Conservation (phyloP, 1,140 invertebrate species). For the Leptinotarsa undecemlineata region DNA sequence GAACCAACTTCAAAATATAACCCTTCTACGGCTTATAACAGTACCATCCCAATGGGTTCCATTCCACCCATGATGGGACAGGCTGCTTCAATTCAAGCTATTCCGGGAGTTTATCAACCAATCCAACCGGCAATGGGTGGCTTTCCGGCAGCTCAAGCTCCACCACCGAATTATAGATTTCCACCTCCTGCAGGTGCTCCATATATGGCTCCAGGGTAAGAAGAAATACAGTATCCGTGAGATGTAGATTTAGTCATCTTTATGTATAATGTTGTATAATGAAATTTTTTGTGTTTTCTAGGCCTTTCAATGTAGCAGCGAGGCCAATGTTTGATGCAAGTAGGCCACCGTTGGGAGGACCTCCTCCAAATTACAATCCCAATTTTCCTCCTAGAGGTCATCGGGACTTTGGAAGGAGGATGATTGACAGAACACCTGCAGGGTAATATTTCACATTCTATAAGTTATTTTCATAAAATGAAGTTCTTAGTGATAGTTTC, state of each 20-base stretch:
- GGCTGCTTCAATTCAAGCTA: neutral
- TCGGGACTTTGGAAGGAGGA: constrained; percentile 54
- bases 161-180: constrained; percentile 50
- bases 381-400: constrained; percentile 47
- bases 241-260: too few relatives aligned
- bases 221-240: neutral
- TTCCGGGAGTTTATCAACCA: constrained; percentile 31
- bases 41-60: neutral
- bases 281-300: constrained; percentile 16
- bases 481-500: neutral
- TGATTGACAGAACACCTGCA: constrained; percentile 51
- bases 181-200: constrained; percentile 47
- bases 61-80: constrained; percentile 12
- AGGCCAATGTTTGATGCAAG: constrained; percentile 48
- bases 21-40: neutral
- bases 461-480: neutral
- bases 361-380: constrained; percentile 37
- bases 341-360: constrained; percentile 46
- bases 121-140: constrained; percentile 30
- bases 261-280: too few relatives aligned
- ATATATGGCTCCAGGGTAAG: constrained; percentile 47
- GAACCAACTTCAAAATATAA: constrained; percentile 54
- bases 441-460: constrained; percentile 40
- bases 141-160: constrained; percentile 36
- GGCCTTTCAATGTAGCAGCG: constrained; percentile 42